Base-by-base conservation (phyloP, 2,113 vertebrate genomes). In the Hypomesus transpacificus region DNA sequence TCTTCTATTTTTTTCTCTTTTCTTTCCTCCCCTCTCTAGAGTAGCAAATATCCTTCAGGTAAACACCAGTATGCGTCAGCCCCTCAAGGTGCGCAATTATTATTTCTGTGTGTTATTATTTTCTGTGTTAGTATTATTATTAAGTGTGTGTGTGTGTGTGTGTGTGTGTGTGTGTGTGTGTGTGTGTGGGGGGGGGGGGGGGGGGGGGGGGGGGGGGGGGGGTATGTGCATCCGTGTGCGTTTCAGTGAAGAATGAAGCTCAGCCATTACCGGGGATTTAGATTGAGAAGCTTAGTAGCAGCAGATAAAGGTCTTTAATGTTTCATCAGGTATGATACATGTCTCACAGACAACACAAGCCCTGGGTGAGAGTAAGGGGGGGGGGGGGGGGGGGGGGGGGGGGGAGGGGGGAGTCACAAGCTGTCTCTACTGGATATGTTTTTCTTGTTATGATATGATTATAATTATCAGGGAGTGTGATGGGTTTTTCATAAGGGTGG, bases 261-360 rank as follows among this genome's bases (percentile, higher is more conserved):
- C 91, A 91, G 94, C 91, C 93, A 91, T 91, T 94, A 92, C 91
- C 90, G 90, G 78, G 91, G 94, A 93, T 95, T 94, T 94, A 92
- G 92, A 92, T 94, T 94, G 93, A 92, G 86, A 92, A 91, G 93
- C 93, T 95, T 94, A 94, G 90, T 85, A 79, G 85, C 91, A 93
- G 94, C 28, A 39, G 61, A 95, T 95, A 95, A 95, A 93, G 93
- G 86, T 94, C 95, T 94, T 95, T 94, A 94, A 95, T 95, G 95
- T 94, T 95, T 94, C 93, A 94, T 94, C 93, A 91, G 93, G 93
- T 93, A 94, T 94, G 94, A 94, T 94, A 87, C 91, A 89, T 50
- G 53, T 87, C 89, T 91, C 91, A 88, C 86, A 87, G 86, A 60
- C 90, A 88, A 91, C 88, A 95, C 92, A 95, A 94, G 93, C 88